Evolutionary conservation across 2,888 invertebrate genomes (phyloP), one percentile per base, ranked within the genome.

Genomic region (Epiblema foenella): DNA sequence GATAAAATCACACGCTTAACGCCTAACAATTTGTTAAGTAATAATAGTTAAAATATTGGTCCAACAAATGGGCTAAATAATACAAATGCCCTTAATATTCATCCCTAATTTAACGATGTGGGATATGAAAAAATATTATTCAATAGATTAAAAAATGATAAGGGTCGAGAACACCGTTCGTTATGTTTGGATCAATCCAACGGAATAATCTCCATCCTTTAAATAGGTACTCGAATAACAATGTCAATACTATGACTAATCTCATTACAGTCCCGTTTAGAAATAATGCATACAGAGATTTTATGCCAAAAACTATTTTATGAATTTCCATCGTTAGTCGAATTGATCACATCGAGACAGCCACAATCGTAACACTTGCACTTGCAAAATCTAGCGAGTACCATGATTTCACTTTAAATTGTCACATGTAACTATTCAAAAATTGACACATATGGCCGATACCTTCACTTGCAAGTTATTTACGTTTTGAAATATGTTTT

Each of bases 41-140:
- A 93, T 91, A 91, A 91, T 93, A 93, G 92, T 93, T 91, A 93
- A 93, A 93, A 93, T 93, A 93, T 93, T 93, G 93, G 93, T 93
- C 93, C 93, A 93, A 93, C 93, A 93, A 93, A 93, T 93, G 93
- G 93, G 93, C 93, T 93, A 93, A 93, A 93, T 93, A 93, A 93
- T 93, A 93, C 93, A 92, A 92, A 93, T 90, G 93, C 93, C 93
- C 93, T 90, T 90, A 93, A 92, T 93, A 93, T 92, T 91, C 93
- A 92, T 93, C 93, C 93, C 93, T 91, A 91, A 92, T 91, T 92
- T 90, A 93, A 93, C 93, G 91, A 92, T 85, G 87, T 86, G 93
- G 93, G 93, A 93, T 91, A 91, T 93, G 93, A 92, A 93, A 92
- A 93, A 91, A 91, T 93, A 92, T 92, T 92, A 92, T 92, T 92